Percentiles rank a stretch among this genome's conserved stretches.
Conservation (phyloP, 2,797 vertebrate species). For the Serranus cabrilla region DNA sequence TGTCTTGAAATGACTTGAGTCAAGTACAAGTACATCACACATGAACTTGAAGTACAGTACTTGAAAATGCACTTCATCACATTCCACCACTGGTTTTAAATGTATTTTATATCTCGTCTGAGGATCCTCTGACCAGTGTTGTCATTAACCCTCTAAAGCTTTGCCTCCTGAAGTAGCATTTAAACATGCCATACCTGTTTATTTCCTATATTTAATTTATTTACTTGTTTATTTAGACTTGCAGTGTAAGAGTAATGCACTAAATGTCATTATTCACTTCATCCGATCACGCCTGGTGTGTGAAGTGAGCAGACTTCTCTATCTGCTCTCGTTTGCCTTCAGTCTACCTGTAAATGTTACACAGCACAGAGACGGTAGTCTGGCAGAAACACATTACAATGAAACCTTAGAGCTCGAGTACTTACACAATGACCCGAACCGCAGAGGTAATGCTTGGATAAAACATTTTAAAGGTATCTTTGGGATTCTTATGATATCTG, state of each 20-base stretch:
- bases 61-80: too few relatives aligned
- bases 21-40: too few relatives aligned
- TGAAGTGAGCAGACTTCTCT: constrained; percentile 19
- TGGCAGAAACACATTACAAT: constrained; percentile 42
- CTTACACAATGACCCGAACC: constrained; percentile 7
- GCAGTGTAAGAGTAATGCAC: neutral
- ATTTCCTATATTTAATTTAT: neutral
- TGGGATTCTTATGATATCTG: constrained; percentile 29
- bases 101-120: neutral
- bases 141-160: neutral
- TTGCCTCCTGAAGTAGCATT: neutral
- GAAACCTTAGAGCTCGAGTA: constrained; percentile 53
- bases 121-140: neutral
- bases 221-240: constrained; percentile 2
- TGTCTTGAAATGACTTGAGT: too few relatives aligned
- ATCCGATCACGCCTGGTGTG: constrained; percentile 3
- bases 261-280: neutral
- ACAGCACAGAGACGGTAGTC: constrained; percentile 45
- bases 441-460: constrained; percentile 17
- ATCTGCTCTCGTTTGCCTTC: constrained; percentile 11
- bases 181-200: neutral
- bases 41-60: too few relatives aligned
- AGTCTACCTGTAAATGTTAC: constrained; percentile 56
- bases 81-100: neutral
- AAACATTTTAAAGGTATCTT: constrained; percentile 22